Base-by-base conservation (phyloP, 1,140 invertebrate genomes). In the Lasaia peninsularis region DNA sequence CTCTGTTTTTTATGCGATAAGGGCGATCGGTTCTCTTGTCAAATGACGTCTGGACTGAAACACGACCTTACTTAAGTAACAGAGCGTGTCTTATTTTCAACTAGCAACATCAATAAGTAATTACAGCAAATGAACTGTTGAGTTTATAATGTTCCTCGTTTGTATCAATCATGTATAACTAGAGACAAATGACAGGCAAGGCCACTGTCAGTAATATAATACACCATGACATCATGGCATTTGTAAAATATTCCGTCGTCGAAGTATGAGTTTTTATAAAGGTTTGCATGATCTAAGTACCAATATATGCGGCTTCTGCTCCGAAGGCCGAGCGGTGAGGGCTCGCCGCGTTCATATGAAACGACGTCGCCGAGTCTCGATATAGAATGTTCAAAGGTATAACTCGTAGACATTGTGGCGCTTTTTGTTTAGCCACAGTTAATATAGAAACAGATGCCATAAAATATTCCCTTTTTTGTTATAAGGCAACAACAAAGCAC, bases 171-270 rank as follows among this genome's bases (percentile, higher is more conserved):
- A 65, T 65, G 53, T 56, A 68, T 65, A 62, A 61, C 58, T 71
- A 75, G 58, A 49, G 54, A 65, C 65, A 73, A 73, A 60, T 75
- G 69, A 76, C 74, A 78, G 60, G 70, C 79, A 82, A 85, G 77
- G 78, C 73, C 75, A 69, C 59, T 73, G 73, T 65, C 71, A 68
- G 81, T 84, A 80, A 87, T 84, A 78, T 78, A 83, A 86, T 73
- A 69, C 76, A 72, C 75, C 78, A 86, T 87, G 84, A 87, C 82
- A 87, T 87, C 84, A 87, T 82, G 73, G 73, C 60, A 75, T 72
- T 76, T 67, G 67, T 62, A 77, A 76, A 78, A 81, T 80, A 80
- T 86, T 83, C 80, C 80, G 79, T 75, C 58, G 52, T 65, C 60
- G 56, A 50, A 60, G 57, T 57, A 58, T 34, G 59, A 73, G 74